phyloP scores from a whole-genome alignment of 2,888 invertebrate genomes.

The Oasisia sp. region DNA sequence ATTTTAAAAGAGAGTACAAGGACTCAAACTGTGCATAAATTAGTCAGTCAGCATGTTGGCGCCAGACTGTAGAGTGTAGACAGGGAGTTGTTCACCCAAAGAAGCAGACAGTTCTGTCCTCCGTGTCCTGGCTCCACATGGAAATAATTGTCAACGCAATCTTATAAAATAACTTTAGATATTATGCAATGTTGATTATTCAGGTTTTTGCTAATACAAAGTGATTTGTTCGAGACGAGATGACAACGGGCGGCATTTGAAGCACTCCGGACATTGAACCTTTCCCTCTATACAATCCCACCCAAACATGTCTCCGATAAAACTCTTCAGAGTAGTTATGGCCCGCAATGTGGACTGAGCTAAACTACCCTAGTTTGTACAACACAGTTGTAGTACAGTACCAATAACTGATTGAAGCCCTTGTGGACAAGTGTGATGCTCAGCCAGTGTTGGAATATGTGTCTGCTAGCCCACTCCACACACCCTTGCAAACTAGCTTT shows the following conservation, averaged over 20 bases:
- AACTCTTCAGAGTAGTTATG: no score
- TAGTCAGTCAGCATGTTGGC: neutral
- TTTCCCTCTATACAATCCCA: neutral
- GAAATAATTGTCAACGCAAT: neutral
- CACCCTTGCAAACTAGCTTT: neutral
- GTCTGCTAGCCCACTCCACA: neutral
- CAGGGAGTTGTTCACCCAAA: neutral
- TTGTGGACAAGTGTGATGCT: no score
- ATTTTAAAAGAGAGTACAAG: neutral
- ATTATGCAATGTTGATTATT: no score
- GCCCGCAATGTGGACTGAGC: no score
- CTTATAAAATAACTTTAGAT: no score
- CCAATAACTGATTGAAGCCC: no score
- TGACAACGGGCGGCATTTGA: no score
- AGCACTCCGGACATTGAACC: neutral
- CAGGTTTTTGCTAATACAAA: no score
- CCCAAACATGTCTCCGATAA: neutral
- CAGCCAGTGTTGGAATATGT: no score
- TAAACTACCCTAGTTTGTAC: no score
- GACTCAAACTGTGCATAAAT: neutral
- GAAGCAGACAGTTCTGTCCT: neutral
- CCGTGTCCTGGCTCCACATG: neutral
- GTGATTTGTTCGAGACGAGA: no score
- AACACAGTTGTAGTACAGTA: no score
- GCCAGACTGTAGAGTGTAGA: neutral